These are phyloP conservation scores for Sebastes kiyomatsui DNA, from an alignment of 2,797 vertebrate species.

Conservation along the genomic window DNA sequence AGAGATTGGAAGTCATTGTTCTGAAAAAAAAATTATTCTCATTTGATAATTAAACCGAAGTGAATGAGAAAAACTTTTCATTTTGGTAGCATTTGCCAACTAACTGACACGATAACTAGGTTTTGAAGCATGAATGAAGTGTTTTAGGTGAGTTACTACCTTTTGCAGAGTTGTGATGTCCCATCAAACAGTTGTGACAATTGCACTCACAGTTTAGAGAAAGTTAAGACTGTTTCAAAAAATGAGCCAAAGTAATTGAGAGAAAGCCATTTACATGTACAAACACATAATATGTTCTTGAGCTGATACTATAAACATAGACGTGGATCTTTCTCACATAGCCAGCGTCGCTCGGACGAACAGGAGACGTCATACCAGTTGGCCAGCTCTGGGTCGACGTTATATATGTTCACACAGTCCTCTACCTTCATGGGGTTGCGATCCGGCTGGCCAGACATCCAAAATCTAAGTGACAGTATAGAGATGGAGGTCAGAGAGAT, in stretches of 20 bases:
- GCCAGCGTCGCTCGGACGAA: background rate
- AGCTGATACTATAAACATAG: fast-evolving
- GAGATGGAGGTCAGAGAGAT: background rate
- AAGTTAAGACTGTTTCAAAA: too few relatives aligned
- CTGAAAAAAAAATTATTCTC: too few relatives aligned
- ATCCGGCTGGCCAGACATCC: conserved; percentile 7
- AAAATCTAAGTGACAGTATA: conserved; percentile 26
- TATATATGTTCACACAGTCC: conserved; percentile 45
- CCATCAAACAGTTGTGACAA: too few relatives aligned
- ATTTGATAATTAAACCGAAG: too few relatives aligned
- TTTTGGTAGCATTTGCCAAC: too few relatives aligned
- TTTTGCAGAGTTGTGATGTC: too few relatives aligned
- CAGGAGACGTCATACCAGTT: conserved; percentile 34
- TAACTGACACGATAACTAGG: too few relatives aligned
- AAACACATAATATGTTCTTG: background rate
- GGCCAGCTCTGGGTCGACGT: fast-evolving
- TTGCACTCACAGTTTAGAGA: too few relatives aligned
- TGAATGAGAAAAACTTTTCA: too few relatives aligned
- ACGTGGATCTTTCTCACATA: conserved; percentile 27
- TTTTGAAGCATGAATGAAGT: too few relatives aligned
- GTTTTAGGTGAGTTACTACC: fast-evolving
- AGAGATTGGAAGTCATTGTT: too few relatives aligned
- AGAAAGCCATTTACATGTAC: background rate
- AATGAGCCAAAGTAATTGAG: too few relatives aligned
- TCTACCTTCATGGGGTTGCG: background rate